A percentile compares a stretch with the other conserved stretches of the same genome.
Conservation (phyloP, 92 coral and sea anemone genomes). For the Paramuricea clavata region DNA sequence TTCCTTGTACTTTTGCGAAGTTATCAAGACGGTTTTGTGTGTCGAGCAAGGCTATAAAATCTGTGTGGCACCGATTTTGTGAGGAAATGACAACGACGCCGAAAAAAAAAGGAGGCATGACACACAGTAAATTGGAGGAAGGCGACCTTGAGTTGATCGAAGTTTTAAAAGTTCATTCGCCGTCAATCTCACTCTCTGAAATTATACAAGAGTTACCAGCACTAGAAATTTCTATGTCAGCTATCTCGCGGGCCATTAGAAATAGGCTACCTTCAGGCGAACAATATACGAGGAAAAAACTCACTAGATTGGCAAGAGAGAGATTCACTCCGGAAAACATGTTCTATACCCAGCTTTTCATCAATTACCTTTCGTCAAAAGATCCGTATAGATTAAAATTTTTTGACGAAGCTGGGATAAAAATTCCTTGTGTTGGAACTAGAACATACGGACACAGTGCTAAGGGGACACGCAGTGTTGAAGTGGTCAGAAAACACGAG, state of each 20-base stretch:
- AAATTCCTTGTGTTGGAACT: constrained; percentile 14
- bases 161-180: constrained; percentile 60
- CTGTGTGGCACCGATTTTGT: constrained; percentile 52
- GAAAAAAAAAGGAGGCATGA: constrained; percentile 53
- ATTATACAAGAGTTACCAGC: constrained; percentile 43
- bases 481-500: constrained; percentile 49
- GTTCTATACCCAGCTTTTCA: no score
- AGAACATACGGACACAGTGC: constrained; percentile 38
- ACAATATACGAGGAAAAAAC: constrained; percentile 50
- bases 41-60: constrained; percentile 31
- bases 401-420: neutral
- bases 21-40: constrained; percentile 45
- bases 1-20: constrained; percentile 44
- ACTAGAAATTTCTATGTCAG: constrained; percentile 52
- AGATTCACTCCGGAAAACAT: constrained; percentile 51
- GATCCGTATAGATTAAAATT: constrained; percentile 30
- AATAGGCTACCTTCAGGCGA: constrained; percentile 41
- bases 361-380: no score
- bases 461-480: constrained; percentile 37
- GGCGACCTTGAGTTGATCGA: constrained; percentile 63
- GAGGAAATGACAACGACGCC: constrained; percentile 28
- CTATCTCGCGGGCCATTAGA: constrained; percentile 59
- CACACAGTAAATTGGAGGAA: constrained; percentile 37
- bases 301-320: constrained; percentile 53
- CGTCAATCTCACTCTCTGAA: constrained; percentile 49